Percentiles rank a stretch among this genome's conserved stretches.
Evolutionary conservation across 2,888 invertebrate species (phyloP).

Genomic region (Subacronicta megacephala): DNA sequence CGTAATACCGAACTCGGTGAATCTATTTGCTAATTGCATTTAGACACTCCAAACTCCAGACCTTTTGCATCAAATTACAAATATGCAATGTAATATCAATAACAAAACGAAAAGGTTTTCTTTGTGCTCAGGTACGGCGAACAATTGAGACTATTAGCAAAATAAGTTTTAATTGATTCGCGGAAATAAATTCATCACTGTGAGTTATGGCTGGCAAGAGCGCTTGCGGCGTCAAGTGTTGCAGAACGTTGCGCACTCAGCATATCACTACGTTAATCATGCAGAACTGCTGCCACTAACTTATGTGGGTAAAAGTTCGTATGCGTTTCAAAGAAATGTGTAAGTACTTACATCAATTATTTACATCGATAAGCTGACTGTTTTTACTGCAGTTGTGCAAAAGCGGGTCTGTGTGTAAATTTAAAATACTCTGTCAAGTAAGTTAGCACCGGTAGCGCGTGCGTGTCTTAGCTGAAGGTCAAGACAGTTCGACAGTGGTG

Average conservation of each 20-base stretch:
- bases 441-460: conserved; percentile 11
- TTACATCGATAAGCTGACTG: neutral
- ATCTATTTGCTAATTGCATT: neutral
- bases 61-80: neutral
- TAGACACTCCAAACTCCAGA: neutral
- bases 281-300: conserved; percentile 14
- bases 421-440: neutral
- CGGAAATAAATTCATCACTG: conserved; percentile 9
- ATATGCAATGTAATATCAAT: neutral
- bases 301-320: neutral
- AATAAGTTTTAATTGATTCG: conserved; percentile 5
- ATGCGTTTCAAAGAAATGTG: neutral
- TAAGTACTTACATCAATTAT: neutral
- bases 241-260: conserved; percentile 29
- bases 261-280: conserved; percentile 20
- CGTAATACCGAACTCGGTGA: conserved; percentile 7
- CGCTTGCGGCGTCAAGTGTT: conserved; percentile 17
- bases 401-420: neutral
- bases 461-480: conserved; percentile 28
- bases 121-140: neutral
- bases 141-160: neutral
- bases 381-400: neutral
- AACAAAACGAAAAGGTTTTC: neutral
- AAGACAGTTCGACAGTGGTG: conserved; percentile 7
- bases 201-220: conserved; percentile 2